Evolutionary conservation across 2,888 invertebrate genomes (phyloP).

Genomic region (Acanthosepion pharaonis): DNA sequence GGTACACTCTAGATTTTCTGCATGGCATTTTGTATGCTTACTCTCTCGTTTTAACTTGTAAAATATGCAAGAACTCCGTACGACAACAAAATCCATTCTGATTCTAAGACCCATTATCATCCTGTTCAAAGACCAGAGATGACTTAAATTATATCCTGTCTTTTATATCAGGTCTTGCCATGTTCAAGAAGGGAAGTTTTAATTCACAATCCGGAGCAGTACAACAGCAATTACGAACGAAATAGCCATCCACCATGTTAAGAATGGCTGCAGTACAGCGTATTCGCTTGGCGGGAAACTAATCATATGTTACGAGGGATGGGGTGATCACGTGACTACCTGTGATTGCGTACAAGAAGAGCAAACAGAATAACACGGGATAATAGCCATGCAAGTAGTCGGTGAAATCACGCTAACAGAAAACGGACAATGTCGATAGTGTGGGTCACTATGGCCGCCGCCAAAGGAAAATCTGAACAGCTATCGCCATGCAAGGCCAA

Average conservation of each 20-base stretch:
- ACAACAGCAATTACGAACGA: neutral
- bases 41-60: no score
- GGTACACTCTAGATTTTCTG: no score
- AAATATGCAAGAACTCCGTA: no score
- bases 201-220: neutral
- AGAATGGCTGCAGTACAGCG: neutral
- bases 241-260: neutral
- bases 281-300: neutral
- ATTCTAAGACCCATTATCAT: no score
- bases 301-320: neutral
- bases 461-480: no score
- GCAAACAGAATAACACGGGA: neutral
- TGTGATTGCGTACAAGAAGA: neutral
- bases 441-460: neutral
- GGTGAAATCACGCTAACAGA: neutral
- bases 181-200: neutral
- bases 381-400: neutral
- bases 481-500: no score
- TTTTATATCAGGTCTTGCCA: no score
- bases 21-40: no score
- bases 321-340: neutral
- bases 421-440: neutral
- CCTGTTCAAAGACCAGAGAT: no score
- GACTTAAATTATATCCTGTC: no score
- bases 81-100: no score